Conservation (phyloP, 2,888 invertebrate genomes). For the Auanema freiburgensis region DNA sequence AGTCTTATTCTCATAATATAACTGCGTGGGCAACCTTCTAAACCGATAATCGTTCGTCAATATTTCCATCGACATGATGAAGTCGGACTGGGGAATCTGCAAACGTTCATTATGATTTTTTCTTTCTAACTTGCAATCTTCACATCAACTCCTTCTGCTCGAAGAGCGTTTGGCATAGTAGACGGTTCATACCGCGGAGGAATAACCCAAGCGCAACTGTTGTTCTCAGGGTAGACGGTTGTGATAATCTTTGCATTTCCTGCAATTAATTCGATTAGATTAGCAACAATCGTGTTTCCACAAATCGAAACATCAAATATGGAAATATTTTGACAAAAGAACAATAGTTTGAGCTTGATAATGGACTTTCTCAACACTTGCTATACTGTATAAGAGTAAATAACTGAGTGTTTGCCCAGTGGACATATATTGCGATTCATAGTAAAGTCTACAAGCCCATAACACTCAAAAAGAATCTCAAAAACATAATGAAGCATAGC, state of each 20-base stretch:
- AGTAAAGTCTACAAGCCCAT: too few species aligned
- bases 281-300: neutral
- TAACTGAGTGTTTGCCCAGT: neutral
- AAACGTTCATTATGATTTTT: constrained; percentile 19
- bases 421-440: too few species aligned
- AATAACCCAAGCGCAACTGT: constrained; percentile 58
- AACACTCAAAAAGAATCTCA: too few species aligned
- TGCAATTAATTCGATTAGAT: constrained; percentile 26
- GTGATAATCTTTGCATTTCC: constrained; percentile 58
- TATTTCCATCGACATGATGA: constrained; percentile 89
- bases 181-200: constrained; percentile 60
- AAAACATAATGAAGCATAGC: too few species aligned
- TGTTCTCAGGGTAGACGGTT: constrained; percentile 57
- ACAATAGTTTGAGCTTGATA: neutral
- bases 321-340: constrained; percentile 1
- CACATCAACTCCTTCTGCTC: constrained; percentile 49
- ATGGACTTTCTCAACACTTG: neutral
- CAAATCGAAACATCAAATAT: too few species aligned
- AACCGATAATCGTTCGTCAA: constrained; percentile 84
- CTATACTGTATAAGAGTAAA: neutral
- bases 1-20: too few species aligned
- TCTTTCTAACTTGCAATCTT: neutral
- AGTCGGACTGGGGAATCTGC: constrained; percentile 90
- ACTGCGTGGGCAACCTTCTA: constrained; percentile 34
- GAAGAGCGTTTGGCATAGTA: constrained; percentile 57